Evolutionary conservation across 2,888 invertebrate species (phyloP).

Genomic region (Stomorhina lunata): DNA sequence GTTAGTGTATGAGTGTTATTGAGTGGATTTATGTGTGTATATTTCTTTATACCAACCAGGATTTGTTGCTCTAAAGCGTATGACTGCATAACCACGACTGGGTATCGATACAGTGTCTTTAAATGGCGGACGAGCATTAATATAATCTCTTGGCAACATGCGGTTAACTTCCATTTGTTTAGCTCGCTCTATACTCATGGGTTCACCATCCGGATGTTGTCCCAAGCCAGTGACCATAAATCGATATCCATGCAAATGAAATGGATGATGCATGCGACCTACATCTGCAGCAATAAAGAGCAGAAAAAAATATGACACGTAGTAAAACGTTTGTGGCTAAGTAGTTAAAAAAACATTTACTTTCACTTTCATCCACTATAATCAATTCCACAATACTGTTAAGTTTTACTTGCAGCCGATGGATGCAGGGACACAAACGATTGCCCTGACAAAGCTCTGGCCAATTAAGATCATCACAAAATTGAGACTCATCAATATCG

Average conservation of each 20-base stretch:
- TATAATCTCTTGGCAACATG: slow-evolving; percentile 59
- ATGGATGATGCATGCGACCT: slow-evolving; percentile 76
- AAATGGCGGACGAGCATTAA: slow-evolving; percentile 70
- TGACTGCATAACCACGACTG: slow-evolving; percentile 74
- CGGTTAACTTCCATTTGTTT: slow-evolving; percentile 64
- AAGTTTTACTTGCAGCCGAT: slow-evolving; percentile 71
- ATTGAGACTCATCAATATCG: slow-evolving; percentile 73
- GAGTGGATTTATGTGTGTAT: not conserved
- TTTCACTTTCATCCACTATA: slow-evolving; percentile 74
- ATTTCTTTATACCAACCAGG: slow-evolving; percentile 66
- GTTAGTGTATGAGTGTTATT: not conserved
- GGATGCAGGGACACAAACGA: slow-evolving; percentile 70
- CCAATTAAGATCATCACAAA: slow-evolving; percentile 70
- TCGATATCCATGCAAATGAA: slow-evolving; percentile 77
- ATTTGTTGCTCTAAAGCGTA: slow-evolving; percentile 73
- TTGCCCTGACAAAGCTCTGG: slow-evolving; percentile 67
- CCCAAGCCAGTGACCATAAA: slow-evolving; percentile 76
- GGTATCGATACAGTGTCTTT: slow-evolving; percentile 77
- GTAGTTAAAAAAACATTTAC: slow-evolving; percentile 67
- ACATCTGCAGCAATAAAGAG: slow-evolving; percentile 67
- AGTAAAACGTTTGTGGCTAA: not conserved
- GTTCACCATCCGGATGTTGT: slow-evolving; percentile 66
- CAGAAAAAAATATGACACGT: not conserved
- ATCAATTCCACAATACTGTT: slow-evolving; percentile 74
- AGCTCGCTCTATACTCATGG: slow-evolving; percentile 71